Conservation (phyloP, 1,140 invertebrate genomes). For the Drosophila carrolli region DNA sequence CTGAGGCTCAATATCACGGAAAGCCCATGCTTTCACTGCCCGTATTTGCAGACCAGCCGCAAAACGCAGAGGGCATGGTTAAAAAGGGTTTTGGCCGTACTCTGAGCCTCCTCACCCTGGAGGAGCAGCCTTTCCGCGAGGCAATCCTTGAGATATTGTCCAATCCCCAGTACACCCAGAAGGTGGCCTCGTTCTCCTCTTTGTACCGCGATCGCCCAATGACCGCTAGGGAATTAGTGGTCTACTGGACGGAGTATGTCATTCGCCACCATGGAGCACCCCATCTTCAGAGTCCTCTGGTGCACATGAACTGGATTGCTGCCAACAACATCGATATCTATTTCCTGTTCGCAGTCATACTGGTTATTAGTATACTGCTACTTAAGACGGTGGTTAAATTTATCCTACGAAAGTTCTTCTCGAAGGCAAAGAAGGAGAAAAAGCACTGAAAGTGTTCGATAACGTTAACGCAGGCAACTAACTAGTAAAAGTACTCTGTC, state of each 20-base stretch:
- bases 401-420: not conserved
- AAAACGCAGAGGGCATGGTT: not conserved
- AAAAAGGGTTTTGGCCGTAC: not conserved
- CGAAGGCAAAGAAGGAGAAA: slow-evolving; percentile 1
- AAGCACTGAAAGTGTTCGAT: not conserved
- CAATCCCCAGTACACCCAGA: not conserved
- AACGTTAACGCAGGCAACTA: not conserved
- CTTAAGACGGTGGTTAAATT: not conserved
- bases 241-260: slow-evolving; percentile 7
- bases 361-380: not conserved
- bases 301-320: not conserved
- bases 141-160: not conserved
- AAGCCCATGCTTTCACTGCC: slow-evolving; percentile 1
- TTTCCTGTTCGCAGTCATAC: not conserved
- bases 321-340: not conserved
- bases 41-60: not conserved
- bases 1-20: not conserved
- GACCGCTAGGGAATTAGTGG: not conserved
- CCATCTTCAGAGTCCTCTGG: slow-evolving; percentile 2
- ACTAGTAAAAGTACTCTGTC: not conserved
- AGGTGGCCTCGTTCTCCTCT: not conserved
- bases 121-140: not conserved
- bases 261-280: slow-evolving; percentile 2
- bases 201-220: slow-evolving; percentile 1
- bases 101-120: not conserved